A percentile compares a stretch with the other conserved stretches of the same genome.
Evolutionary conservation across 2,888 invertebrate genomes (phyloP).

Genomic region (Chouioia cunea): DNA sequence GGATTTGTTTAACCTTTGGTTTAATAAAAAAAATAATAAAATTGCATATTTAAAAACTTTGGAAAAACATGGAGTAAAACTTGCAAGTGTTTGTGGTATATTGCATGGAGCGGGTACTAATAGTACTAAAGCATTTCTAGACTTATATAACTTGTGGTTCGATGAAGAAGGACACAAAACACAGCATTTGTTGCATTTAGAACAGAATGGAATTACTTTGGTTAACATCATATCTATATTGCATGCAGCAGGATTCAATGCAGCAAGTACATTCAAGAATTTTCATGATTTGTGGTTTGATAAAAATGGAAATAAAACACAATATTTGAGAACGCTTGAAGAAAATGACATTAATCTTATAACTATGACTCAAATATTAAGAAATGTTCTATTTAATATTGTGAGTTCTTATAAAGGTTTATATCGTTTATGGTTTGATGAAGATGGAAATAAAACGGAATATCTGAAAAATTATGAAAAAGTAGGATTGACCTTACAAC

Average conservation of each 20-base stretch:
- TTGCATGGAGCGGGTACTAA: constrained; percentile 49
- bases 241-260: constrained; percentile 47
- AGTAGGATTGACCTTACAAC: constrained; percentile 31
- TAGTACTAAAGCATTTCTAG: constrained; percentile 55
- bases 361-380: constrained; percentile 54
- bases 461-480: constrained; percentile 26
- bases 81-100: constrained; percentile 52
- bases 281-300: constrained; percentile 55
- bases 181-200: constrained; percentile 13
- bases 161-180: constrained; percentile 41
- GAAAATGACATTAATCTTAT: constrained; percentile 50
- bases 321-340: constrained; percentile 39
- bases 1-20: constrained; percentile 55
- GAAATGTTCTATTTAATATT: constrained; percentile 50
- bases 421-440: constrained; percentile 54
- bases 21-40: constrained; percentile 47
- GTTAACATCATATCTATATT: constrained; percentile 46
- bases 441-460: constrained; percentile 25
- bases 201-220: constrained; percentile 24
- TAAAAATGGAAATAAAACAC: constrained; percentile 38
- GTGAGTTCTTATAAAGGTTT: constrained; percentile 56
- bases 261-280: constrained; percentile 48
- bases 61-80: constrained; percentile 49
- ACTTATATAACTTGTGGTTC: constrained; percentile 55
- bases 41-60: constrained; percentile 23